Base-by-base conservation (phyloP, 2,113 vertebrate species). In the Eretmochelys imbricata region DNA sequence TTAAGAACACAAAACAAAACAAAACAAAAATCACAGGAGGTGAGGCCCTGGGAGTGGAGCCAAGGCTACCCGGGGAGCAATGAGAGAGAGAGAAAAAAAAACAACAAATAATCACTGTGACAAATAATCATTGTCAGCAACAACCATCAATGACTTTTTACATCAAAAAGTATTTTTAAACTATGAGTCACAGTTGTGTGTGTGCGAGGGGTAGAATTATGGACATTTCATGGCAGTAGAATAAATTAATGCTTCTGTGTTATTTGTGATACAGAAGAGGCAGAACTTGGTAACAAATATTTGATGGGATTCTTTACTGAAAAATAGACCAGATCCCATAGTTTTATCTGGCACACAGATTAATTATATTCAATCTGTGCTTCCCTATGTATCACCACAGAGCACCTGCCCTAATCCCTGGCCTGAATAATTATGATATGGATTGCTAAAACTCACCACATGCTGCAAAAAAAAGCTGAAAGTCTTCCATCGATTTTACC, bases 81-180 rank as follows among this genome's bases (percentile, higher is more conserved):
- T 78, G 6, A 75, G 72, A 83, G 80, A 75, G 72, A 83, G 80
- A 38, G 8, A 38, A 4, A 72, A 4, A 38, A 29, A 65, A 85
- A 87, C 17, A 96, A 94, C 46, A 69, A 69, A 69, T n/a, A 16
- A 51, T 81, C 80, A 24, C 80, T 79, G 27, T 46, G 51, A 82
- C 35, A 93, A 97, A 82, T 19, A 85, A 80, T 72, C 49, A 84
- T 65, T 93, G 84, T 89, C 55, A 93, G 51, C 81, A 91, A 84
- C 35, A 84, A 55, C 55, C 54, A 88, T 57, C 19, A 49, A 25
- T 62, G 0, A 38, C 48, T 24, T 14, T 85, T 83, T 20, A 19
- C 35, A 96, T 88, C 84, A 82, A 95, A 89, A 48, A 55, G 25
- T 54, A 42, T 42, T 22, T 42, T 42, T 55, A 38, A 82, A 72